A percentile compares a stretch with the other conserved stretches of the same genome.
phyloP scores from a whole-genome alignment of 1,140 invertebrate genomes.

The Amyelois transitella region DNA sequence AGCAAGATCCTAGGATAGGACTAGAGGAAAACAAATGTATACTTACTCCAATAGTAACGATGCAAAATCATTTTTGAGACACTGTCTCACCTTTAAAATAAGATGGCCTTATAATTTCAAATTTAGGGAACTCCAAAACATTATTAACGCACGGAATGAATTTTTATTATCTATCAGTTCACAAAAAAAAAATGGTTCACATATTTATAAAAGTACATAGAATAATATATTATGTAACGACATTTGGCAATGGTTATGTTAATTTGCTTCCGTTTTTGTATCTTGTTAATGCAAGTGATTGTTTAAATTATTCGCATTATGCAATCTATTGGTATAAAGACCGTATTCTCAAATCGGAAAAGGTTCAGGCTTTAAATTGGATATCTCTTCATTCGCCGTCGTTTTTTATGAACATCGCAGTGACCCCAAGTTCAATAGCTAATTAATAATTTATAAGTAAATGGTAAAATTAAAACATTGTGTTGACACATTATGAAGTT shows the following conservation, averaged over 20 bases:
- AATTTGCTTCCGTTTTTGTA: background rate
- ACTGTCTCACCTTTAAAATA: too few relatives aligned
- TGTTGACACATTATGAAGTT: slow-evolving; percentile 3
- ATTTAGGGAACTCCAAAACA: too few relatives aligned
- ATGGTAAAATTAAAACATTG: background rate
- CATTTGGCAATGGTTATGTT: background rate
- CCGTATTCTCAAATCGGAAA: background rate
- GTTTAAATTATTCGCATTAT: background rate
- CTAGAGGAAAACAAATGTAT: too few relatives aligned
- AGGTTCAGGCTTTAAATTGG: background rate
- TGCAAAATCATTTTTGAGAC: too few relatives aligned
- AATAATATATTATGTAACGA: background rate
- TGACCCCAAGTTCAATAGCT: slow-evolving; percentile 1
- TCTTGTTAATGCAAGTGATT: background rate
- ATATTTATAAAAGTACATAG: background rate
- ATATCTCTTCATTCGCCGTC: background rate
- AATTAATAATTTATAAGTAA: slow-evolving; percentile 3
- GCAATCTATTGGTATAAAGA: background rate
- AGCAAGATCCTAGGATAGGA: too few relatives aligned
- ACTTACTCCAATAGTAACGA: too few relatives aligned
- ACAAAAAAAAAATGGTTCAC: background rate
- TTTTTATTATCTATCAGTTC: too few relatives aligned
- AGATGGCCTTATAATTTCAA: too few relatives aligned
- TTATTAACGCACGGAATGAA: too few relatives aligned
- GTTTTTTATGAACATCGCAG: background rate